phyloP scores from a whole-genome alignment of 2,113 vertebrate species.

The Mugil cephalus region DNA sequence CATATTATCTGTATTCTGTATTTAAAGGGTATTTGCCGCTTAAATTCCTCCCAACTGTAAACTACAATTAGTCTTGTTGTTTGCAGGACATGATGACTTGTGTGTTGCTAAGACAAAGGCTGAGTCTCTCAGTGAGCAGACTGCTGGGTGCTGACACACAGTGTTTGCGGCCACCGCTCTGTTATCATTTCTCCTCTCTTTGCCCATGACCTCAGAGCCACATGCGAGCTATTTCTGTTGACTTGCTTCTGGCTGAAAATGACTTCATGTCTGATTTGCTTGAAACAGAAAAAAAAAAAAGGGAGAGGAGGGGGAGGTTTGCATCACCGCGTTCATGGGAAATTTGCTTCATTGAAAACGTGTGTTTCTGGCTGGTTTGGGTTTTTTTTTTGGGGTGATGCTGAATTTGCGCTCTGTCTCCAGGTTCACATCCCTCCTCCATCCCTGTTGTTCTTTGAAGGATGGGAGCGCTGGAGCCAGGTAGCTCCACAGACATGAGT shows the following conservation, averaged over 20 bases:
- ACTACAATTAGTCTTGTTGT: not conserved
- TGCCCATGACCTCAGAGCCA: constrained; percentile 77
- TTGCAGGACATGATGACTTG: constrained; percentile 30
- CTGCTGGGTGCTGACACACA: constrained; percentile 57
- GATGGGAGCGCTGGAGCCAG: constrained; percentile 66
- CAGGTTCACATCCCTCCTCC: not conserved
- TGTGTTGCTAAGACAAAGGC: constrained; percentile 34
- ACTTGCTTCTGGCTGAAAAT: constrained; percentile 74
- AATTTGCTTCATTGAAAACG: constrained; percentile 41
- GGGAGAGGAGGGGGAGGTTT: not conserved
- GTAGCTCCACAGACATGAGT: constrained; percentile 78
- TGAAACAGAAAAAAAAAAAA: constrained; percentile 45
- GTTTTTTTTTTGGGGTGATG: no score
- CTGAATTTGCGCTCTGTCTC: not conserved
- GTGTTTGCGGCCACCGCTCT: constrained; percentile 63
- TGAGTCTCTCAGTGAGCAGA: constrained; percentile 29
- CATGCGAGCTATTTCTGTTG: constrained; percentile 77
- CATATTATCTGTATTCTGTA: no score
- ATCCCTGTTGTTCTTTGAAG: not conserved
- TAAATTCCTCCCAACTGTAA: not conserved
- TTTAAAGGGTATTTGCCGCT: no score
- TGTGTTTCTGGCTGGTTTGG: constrained; percentile 5
- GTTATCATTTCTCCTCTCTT: constrained; percentile 72
- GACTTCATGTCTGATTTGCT: constrained; percentile 80
- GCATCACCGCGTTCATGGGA: constrained; percentile 34